These are phyloP conservation scores for Dasypogon diadema DNA, from an alignment of 2,888 invertebrate species.

Conservation along the genomic window DNA sequence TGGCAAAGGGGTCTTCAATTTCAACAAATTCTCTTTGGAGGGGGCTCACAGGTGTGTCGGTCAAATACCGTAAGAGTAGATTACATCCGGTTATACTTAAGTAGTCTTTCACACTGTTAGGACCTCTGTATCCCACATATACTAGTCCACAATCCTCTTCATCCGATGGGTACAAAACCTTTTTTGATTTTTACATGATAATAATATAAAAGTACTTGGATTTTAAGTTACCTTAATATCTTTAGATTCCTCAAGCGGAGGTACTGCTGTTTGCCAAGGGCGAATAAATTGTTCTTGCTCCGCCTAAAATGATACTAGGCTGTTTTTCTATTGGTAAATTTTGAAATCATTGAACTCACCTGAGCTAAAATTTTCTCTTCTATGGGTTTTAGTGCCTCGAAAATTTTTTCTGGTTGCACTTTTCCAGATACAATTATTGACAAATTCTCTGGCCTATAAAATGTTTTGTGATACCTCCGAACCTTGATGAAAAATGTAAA, in stretches of 20 bases:
- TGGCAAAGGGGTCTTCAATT: slow-evolving; percentile 83
- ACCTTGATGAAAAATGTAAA: slow-evolving; percentile 71
- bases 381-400: slow-evolving; percentile 77
- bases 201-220: background rate
- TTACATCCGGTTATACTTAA: slow-evolving; percentile 75
- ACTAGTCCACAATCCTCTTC: slow-evolving; percentile 86
- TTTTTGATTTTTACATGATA: background rate
- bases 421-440: slow-evolving; percentile 86
- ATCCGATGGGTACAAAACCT: slow-evolving; percentile 74
- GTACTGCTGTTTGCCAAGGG: slow-evolving; percentile 83
- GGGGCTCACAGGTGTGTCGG: slow-evolving; percentile 88
- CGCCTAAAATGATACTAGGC: slow-evolving; percentile 35
- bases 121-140: slow-evolving; percentile 84
- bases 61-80: slow-evolving; percentile 83
- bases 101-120: slow-evolving; percentile 72
- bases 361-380: slow-evolving; percentile 81
- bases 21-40: slow-evolving; percentile 87
- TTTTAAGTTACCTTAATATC: slow-evolving; percentile 70
- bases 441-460: slow-evolving; percentile 90
- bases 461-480: slow-evolving; percentile 82
- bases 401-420: slow-evolving; percentile 80
- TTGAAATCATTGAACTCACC: too few species aligned
- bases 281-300: slow-evolving; percentile 70
- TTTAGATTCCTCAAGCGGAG: slow-evolving; percentile 73
- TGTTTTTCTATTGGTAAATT: slow-evolving; percentile 16